Conservation (phyloP, 2,888 invertebrate genomes). For the Rhabditoides inermis region DNA sequence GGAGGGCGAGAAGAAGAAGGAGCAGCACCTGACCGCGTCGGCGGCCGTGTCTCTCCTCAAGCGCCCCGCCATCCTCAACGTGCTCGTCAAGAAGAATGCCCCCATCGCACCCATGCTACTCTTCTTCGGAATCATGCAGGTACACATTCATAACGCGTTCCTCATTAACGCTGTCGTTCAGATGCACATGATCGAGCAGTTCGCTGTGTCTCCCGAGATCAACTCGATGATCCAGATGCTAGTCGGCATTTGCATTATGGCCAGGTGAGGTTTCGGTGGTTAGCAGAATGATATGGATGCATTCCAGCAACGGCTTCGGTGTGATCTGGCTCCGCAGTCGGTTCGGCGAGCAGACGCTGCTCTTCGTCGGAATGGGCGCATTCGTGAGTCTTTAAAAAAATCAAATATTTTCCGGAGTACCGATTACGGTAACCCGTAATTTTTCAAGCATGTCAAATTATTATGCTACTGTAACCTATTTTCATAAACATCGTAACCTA, state of each 20-base stretch:
- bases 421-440: background rate
- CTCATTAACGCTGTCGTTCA: conserved; percentile 11
- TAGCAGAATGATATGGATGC: background rate
- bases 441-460: too few species aligned
- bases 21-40: conserved; percentile 7
- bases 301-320: conserved; percentile 33
- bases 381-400: conserved; percentile 29
- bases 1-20: conserved; percentile 6
- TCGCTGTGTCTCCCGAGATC: conserved; percentile 22
- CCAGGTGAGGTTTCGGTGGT: background rate
- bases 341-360: conserved; percentile 31
- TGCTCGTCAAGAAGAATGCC: conserved; percentile 30
- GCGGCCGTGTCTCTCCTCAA: conserved; percentile 21
- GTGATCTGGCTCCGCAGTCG: conserved; percentile 30
- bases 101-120: conserved; percentile 26
- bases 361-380: conserved; percentile 22
- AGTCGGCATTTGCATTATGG: conserved; percentile 16
- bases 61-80: conserved; percentile 25
- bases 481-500: background rate
- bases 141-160: conserved; percentile 5
- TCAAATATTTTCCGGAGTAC: background rate
- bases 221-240: conserved; percentile 32
- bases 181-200: conserved; percentile 38
- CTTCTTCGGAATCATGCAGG: conserved; percentile 29
- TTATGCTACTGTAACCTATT: background rate